Conservation (phyloP, 2,113 vertebrate genomes). For the Oreochromis spilurus region DNA sequence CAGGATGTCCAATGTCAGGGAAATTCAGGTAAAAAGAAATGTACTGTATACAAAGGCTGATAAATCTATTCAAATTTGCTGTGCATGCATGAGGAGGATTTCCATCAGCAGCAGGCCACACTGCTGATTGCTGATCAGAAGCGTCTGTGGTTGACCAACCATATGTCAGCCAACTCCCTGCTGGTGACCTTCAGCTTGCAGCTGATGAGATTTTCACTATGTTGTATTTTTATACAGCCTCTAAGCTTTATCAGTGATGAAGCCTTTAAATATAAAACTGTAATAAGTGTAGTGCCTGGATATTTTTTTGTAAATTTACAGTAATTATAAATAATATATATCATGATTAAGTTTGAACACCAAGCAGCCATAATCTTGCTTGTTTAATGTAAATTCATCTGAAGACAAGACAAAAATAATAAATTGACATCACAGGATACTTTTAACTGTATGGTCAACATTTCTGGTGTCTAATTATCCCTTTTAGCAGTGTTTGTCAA, state of each 20-base stretch:
- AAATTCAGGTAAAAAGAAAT: neutral
- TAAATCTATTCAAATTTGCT: constrained; percentile 14
- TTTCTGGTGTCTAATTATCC: neutral
- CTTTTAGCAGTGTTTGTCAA: neutral
- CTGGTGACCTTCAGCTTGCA: constrained; percentile 37
- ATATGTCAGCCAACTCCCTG: constrained; percentile 23
- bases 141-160: neutral
- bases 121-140: constrained; percentile 27
- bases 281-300: neutral
- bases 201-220: neutral
- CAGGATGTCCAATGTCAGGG: neutral
- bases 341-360: neutral
- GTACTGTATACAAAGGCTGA: neutral
- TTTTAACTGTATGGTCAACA: neutral
- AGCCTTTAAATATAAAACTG: neutral
- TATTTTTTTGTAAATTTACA: neutral
- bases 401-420: neutral
- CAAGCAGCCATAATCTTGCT: neutral
- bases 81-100: constrained; percentile 2
- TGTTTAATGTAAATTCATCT: neutral
- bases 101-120: constrained; percentile 4
- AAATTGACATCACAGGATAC: neutral
- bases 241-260: neutral
- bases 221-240: neutral
- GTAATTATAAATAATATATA: neutral